A percentile compares a stretch with the other conserved stretches of the same genome.
Evolutionary conservation across 2,888 invertebrate species (phyloP).

Genomic region (Rhorus exstirpatorius): DNA sequence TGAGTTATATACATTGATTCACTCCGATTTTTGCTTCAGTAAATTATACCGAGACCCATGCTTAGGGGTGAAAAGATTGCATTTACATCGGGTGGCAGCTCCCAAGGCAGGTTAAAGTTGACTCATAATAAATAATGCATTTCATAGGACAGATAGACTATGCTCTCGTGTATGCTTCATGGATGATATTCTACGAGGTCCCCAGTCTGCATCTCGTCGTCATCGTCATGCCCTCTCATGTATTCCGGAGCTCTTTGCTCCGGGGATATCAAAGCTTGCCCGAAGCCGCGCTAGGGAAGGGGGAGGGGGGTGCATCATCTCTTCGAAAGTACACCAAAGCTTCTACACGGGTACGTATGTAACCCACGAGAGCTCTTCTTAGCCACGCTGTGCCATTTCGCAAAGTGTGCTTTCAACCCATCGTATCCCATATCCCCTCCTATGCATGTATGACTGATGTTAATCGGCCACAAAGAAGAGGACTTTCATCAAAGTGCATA

Average conservation of each 20-base stretch:
- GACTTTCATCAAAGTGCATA: conserved; percentile 63
- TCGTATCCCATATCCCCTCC: conserved; percentile 23
- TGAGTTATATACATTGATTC: too few species aligned
- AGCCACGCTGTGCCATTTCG: conserved; percentile 54
- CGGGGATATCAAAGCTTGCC: conserved; percentile 50
- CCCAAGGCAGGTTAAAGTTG: conserved; percentile 12
- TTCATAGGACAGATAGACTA: conserved; percentile 33
- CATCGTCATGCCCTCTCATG: conserved; percentile 28
- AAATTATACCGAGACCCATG: not conserved
- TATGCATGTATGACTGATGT: conserved; percentile 55
- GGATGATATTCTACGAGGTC: conserved; percentile 25
- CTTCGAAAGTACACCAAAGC: conserved; percentile 44
- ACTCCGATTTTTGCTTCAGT: not conserved
- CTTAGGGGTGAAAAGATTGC: not conserved
- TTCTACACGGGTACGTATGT: conserved; percentile 42
- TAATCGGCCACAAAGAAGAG: conserved; percentile 65
- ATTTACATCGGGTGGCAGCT: not conserved
- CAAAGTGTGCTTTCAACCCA: conserved; percentile 63
- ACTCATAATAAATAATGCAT: conserved; percentile 52
- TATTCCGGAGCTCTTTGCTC: conserved; percentile 49
- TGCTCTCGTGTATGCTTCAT: not conserved
- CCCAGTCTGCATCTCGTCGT: conserved; percentile 5
- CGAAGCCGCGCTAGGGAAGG: not conserved
- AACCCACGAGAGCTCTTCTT: conserved; percentile 58
- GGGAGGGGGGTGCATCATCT: conserved; percentile 51